Percentiles rank a stretch among this genome's conserved stretches.
phyloP scores from a whole-genome alignment of 2,797 vertebrate genomes.

The Crocidura indochinensis region DNA sequence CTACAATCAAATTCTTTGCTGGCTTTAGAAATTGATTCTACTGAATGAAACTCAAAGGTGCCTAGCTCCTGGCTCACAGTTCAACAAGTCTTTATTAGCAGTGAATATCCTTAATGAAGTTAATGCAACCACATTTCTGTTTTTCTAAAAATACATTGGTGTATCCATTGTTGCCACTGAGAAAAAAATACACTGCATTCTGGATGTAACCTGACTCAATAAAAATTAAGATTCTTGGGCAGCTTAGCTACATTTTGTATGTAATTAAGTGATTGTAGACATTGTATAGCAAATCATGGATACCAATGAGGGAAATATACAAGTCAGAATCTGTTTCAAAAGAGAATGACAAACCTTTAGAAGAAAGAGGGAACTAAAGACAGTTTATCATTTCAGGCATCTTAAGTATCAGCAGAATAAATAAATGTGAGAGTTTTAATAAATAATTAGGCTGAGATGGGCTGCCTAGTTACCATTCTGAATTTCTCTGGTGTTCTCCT shows the following conservation, averaged over 20 bases:
- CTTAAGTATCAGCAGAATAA: neutral
- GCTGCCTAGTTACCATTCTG: too few species aligned
- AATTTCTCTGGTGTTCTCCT: too few species aligned
- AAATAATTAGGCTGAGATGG: neutral
- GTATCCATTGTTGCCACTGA: neutral
- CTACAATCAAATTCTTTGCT: slow-evolving; percentile 20
- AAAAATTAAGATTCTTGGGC: neutral
- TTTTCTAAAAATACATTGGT: neutral
- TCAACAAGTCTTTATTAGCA: slow-evolving; percentile 1
- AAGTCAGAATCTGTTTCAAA: neutral
- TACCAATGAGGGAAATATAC: neutral
- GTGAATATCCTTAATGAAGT: neutral
- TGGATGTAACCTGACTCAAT: neutral
- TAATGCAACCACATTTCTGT: slow-evolving; percentile 26
- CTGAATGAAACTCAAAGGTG: neutral
- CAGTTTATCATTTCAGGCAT: neutral
- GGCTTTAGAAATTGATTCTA: neutral
- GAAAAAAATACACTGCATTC: neutral
- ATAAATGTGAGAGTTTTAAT: neutral
- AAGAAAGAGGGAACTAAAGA: neutral
- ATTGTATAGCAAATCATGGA: neutral
- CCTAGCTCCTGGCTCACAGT: neutral
- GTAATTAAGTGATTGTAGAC: neutral
- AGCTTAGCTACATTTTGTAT: neutral
- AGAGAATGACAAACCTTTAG: neutral